Percentiles rank a stretch among this genome's conserved stretches.
Conservation (phyloP, 92 coral and sea anemone species). For the Hydrozoanthus gracilis region DNA sequence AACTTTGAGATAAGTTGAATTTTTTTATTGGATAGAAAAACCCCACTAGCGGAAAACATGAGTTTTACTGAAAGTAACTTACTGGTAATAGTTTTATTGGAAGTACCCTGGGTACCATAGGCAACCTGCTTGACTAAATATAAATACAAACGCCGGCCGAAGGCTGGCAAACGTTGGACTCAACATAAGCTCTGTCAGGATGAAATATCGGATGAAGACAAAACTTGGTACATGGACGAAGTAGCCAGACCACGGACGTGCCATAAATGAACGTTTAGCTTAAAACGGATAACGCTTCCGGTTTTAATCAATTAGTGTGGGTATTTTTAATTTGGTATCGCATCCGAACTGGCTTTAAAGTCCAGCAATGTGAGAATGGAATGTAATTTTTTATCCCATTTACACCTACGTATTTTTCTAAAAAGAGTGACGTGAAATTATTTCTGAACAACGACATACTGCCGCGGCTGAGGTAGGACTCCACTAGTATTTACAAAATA, state of each 20-base stretch:
- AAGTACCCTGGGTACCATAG: not conserved
- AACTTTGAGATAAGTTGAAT: conserved; percentile 5
- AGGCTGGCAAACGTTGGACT: not conserved
- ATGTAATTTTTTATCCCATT: not conserved
- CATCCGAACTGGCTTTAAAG: not conserved
- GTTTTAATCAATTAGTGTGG: too few relatives aligned
- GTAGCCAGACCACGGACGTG: conserved; percentile 12
- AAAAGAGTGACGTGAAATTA: conserved; percentile 10
- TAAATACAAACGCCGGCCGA: too few relatives aligned
- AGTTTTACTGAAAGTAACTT: not conserved
- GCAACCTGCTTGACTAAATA: not conserved
- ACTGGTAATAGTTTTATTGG: not conserved
- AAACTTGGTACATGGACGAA: conserved; percentile 10
- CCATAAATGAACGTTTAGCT: conserved; percentile 7
- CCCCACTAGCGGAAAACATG: conserved; percentile 12
- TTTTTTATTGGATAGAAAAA: not conserved
- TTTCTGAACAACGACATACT: too few relatives aligned
- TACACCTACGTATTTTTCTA: not conserved
- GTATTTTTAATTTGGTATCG: not conserved
- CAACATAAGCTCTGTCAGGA: not conserved
- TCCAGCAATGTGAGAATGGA: not conserved
- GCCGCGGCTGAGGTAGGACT: not conserved
- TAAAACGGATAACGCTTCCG: not conserved
- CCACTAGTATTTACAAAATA: not conserved
- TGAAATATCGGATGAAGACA: not conserved